These are phyloP conservation scores for Rousettus leschenaultii DNA, from an alignment of 2,113 vertebrate genomes.

Conservation along the genomic window DNA sequence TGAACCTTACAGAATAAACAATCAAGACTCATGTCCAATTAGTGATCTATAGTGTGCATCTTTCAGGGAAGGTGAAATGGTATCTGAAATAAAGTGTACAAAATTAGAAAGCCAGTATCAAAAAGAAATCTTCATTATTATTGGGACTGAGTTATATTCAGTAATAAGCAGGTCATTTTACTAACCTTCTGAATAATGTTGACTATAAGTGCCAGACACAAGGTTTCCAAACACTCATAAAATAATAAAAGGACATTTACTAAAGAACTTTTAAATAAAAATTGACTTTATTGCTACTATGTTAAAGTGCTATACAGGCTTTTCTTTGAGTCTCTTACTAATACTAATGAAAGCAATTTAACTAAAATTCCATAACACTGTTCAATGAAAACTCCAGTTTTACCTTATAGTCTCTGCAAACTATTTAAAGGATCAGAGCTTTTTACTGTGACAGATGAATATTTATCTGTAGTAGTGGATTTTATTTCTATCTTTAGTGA, in stretches of 20 bases:
- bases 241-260: neutral
- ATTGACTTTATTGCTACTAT: neutral
- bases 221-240: neutral
- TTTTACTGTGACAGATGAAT: neutral
- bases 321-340: neutral
- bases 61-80: neutral
- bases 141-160: neutral
- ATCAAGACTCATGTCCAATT: neutral
- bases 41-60: neutral
- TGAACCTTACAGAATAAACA: neutral
- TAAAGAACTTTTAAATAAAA: neutral
- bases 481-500: conserved; percentile 11
- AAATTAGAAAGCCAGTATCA: neutral
- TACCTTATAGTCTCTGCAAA: neutral
- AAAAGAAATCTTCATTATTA: neutral
- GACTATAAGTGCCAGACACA: neutral
- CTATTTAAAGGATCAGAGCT: neutral
- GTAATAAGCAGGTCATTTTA: neutral
- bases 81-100: neutral
- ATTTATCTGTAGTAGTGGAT: neutral
- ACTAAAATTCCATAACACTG: neutral
- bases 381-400: neutral
- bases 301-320: neutral
- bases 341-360: conserved; percentile 13
- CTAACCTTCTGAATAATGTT: neutral